Conservation (phyloP, 1,140 invertebrate species). For the Elymnias hypermnestra region DNA sequence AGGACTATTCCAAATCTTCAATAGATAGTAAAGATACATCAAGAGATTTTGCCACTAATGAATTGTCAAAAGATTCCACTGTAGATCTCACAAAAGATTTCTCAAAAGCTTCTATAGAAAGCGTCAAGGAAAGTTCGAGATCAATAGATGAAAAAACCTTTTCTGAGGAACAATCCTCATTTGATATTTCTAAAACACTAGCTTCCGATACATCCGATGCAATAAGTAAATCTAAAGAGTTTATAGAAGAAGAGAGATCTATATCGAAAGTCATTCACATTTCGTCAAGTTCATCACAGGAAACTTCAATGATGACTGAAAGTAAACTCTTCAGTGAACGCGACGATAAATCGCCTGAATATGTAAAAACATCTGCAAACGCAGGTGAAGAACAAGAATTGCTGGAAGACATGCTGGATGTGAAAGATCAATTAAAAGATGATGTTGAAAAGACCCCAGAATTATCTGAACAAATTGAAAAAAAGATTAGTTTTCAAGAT, state of each 20-base stretch:
- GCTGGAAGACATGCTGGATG: slow-evolving; percentile 12
- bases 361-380: slow-evolving; percentile 37
- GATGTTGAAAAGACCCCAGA: too few species aligned
- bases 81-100: slow-evolving; percentile 65
- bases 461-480: slow-evolving; percentile 20
- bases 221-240: slow-evolving; percentile 55
- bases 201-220: slow-evolving; percentile 65
- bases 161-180: slow-evolving; percentile 67
- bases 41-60: slow-evolving; percentile 70
- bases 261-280: slow-evolving; percentile 45
- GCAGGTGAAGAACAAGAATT: slow-evolving; percentile 31
- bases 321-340: slow-evolving; percentile 61
- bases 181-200: slow-evolving; percentile 64
- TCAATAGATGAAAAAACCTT: slow-evolving; percentile 69
- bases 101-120: slow-evolving; percentile 64
- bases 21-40: slow-evolving; percentile 71
- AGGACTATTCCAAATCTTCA: slow-evolving; percentile 70
- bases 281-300: slow-evolving; percentile 59
- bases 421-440: slow-evolving; percentile 11
- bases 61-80: slow-evolving; percentile 67
- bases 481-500: slow-evolving; percentile 12
- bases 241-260: slow-evolving; percentile 58
- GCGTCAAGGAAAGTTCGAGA: slow-evolving; percentile 62
- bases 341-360: slow-evolving; percentile 53
- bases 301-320: slow-evolving; percentile 57